Percentiles rank a stretch among this genome's conserved stretches.
Conservation (phyloP, 2,797 vertebrate species). For the Anolis apletophallus region DNA sequence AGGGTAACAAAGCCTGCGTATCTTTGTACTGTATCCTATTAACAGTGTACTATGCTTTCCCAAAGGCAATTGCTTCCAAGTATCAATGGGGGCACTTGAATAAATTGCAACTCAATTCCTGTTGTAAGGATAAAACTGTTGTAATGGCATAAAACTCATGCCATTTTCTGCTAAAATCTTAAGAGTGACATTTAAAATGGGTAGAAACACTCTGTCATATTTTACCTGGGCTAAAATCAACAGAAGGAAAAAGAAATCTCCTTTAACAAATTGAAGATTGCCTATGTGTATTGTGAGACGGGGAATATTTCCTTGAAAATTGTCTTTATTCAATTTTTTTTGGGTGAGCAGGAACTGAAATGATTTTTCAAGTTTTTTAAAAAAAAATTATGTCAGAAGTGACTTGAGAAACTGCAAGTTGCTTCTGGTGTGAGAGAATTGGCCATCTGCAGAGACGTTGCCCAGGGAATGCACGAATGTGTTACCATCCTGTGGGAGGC, state of each 20-base stretch:
- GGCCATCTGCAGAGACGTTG: too few species aligned
- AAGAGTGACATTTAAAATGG: neutral
- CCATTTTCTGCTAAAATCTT: neutral
- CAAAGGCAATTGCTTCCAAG: neutral
- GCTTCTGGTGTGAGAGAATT: too few species aligned
- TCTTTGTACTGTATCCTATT: fast-evolving
- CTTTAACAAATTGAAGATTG: neutral
- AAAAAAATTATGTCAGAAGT: too few species aligned
- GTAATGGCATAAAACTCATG: neutral
- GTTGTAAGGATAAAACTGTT: neutral
- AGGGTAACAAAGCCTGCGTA: neutral
- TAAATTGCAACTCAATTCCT: neutral
- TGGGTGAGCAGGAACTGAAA: neutral
- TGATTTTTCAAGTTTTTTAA: too few species aligned
- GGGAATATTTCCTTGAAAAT: neutral
- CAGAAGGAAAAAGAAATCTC: neutral
- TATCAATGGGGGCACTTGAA: neutral
- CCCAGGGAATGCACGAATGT: too few species aligned
- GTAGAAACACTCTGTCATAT: neutral
- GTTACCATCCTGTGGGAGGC: too few species aligned
- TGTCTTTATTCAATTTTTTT: neutral
- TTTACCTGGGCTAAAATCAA: neutral
- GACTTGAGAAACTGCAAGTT: too few species aligned
- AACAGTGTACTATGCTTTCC: neutral
- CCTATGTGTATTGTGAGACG: neutral